These are phyloP conservation scores for Caracal caracal DNA, from an alignment of 2,113 vertebrate genomes.

Conservation along the genomic window DNA sequence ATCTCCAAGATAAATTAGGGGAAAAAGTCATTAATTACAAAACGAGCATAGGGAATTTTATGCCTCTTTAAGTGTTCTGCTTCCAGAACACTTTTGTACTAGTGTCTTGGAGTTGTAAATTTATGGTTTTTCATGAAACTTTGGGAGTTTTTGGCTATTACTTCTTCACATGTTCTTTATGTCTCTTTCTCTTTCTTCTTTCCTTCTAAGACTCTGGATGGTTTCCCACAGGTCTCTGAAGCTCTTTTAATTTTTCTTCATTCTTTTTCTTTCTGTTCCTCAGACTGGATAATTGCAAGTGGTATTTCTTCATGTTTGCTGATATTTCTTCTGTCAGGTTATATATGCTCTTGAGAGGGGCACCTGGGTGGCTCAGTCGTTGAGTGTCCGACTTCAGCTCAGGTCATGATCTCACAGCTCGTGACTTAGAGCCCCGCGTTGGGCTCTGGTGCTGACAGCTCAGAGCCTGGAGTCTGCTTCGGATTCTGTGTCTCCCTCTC, in stretches of 20 bases:
- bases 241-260: not conserved
- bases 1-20: not conserved
- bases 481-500: too few relatives aligned
- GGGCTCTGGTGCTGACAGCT: too few relatives aligned
- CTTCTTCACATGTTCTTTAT: not conserved
- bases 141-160: not conserved
- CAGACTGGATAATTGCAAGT: not conserved
- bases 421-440: too few relatives aligned
- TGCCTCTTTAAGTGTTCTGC: not conserved
- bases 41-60: not conserved
- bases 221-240: not conserved
- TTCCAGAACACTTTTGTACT: not conserved
- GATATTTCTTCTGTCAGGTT: not conserved
- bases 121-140: not conserved
- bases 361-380: too few relatives aligned
- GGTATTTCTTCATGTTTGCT: not conserved
- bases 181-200: not conserved
- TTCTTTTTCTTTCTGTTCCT: not conserved
- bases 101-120: not conserved
- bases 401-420: too few relatives aligned
- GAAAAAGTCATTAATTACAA: not conserved
- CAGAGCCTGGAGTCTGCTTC: too few relatives aligned
- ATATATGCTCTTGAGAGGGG: not conserved
- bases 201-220: not conserved
- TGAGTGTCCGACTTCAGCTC: too few relatives aligned